Evolutionary conservation across 2,113 vertebrate species (phyloP).

Genomic region (Sus scrofa): T2T-Sscrofa CM000827.6:47561001-47561500

Average conservation of each 20-base stretch:
- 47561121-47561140: too few species aligned
- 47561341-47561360: not conserved
- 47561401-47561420: conserved; percentile 30
- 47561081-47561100: too few species aligned
- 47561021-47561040: too few species aligned
- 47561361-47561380: conserved; percentile 9
- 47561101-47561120: too few species aligned
- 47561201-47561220: not conserved
- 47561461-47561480: not conserved
- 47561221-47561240: not conserved
- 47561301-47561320: not conserved
- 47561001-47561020: too few species aligned
- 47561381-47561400: not conserved
- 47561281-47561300: not conserved
- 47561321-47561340: not conserved
- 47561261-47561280: not conserved
- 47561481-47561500: not conserved
- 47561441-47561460: not conserved
- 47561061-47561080: too few species aligned
- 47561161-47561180: too few species aligned
- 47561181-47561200: too few species aligned
- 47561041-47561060: too few species aligned
- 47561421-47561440: not conserved
- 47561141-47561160: too few species aligned
- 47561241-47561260: not conserved